Percentiles rank a stretch among this genome's conserved stretches.
These are phyloP conservation scores for Melanophora roralis DNA, from an alignment of 2,888 invertebrate species.

Conservation along the genomic window DNA sequence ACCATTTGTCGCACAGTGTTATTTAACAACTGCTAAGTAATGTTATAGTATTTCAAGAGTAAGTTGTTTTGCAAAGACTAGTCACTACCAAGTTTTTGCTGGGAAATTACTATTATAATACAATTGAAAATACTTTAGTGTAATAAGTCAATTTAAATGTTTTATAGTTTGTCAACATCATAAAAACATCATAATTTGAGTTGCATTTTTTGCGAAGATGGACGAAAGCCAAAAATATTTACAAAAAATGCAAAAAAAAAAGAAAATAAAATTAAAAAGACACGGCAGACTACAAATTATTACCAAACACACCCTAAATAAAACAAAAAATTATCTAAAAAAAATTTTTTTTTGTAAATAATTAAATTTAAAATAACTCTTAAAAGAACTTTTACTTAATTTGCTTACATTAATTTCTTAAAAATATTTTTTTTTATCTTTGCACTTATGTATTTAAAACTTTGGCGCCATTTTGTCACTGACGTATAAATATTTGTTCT, in stretches of 20 bases:
- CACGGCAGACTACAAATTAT: conserved; percentile 27
- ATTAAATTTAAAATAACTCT: not conserved
- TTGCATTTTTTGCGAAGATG: conserved; percentile 63
- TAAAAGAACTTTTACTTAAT: not conserved
- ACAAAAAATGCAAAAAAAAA: conserved; percentile 2
- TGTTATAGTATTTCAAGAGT: no score
- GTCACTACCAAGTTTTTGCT: no score
- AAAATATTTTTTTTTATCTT: not conserved
- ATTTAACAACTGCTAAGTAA: no score
- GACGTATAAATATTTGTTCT: conserved; percentile 46
- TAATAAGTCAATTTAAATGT: not conserved
- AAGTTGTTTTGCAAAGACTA: no score
- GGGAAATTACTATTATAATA: no score
- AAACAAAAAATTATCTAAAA: not conserved
- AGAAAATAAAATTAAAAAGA: conserved; percentile 24
- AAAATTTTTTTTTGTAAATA: not conserved
- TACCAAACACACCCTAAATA: not conserved
- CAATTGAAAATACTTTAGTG: no score
- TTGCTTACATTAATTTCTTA: not conserved
- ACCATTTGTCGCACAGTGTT: no score
- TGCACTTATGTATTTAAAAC: conserved; percentile 23
- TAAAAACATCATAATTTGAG: conserved; percentile 18
- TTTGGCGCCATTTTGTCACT: conserved; percentile 63
- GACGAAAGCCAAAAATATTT: conserved; percentile 57
- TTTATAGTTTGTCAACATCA: not conserved